phyloP scores from a whole-genome alignment of 2,888 invertebrate genomes.

The Melanostoma scalare region DNA sequence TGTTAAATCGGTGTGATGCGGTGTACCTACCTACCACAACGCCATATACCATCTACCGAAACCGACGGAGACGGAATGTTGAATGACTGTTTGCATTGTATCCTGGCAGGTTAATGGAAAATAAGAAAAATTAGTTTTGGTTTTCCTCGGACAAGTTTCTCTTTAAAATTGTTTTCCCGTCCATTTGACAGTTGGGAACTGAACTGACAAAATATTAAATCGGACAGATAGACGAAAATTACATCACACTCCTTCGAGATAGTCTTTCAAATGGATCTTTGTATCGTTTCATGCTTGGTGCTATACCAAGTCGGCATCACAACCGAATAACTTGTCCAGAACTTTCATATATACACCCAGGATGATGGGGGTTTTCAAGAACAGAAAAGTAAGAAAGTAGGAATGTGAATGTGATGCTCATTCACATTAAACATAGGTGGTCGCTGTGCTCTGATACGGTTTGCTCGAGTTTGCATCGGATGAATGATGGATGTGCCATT shows the following conservation, averaged over 20 bases:
- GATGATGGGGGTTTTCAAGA: neutral
- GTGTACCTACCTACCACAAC: neutral
- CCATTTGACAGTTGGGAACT: constrained; percentile 61
- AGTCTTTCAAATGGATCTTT: neutral
- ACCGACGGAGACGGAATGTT: neutral
- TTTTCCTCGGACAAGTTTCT: constrained; percentile 75
- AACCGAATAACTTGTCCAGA: constrained; percentile 26
- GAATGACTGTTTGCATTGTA: neutral
- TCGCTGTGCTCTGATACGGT: constrained; percentile 10
- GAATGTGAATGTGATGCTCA: constrained; percentile 27
- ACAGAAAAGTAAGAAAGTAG: constrained; percentile 18
- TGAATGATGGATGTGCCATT: constrained; percentile 68
- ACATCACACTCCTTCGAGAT: constrained; percentile 49
- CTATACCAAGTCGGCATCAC: neutral
- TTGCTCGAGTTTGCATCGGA: constrained; percentile 53
- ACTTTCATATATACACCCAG: neutral
- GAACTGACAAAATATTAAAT: constrained; percentile 57
- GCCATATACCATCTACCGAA: too few relatives aligned
- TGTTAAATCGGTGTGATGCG: constrained; percentile 2
- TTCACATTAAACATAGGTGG: constrained; percentile 28
- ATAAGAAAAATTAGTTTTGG: constrained; percentile 79
- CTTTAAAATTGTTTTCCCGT: constrained; percentile 60
- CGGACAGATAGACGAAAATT: constrained; percentile 67
- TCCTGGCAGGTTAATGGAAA: constrained; percentile 77
- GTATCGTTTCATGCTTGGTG: too few relatives aligned